Conservation (phyloP, 1,140 invertebrate species). For the Drosophila dunni region DNA sequence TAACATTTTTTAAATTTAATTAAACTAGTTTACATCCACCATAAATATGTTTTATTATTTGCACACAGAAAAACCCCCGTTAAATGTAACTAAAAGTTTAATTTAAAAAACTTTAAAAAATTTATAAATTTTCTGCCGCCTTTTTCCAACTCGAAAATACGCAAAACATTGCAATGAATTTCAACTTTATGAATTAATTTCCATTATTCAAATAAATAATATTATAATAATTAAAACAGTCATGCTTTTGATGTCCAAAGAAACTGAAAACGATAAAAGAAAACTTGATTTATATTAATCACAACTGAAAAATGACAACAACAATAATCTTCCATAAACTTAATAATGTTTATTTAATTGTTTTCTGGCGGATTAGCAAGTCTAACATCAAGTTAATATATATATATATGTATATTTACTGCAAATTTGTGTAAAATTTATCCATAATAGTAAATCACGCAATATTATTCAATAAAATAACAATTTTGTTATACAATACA, state of each 20-base stretch:
- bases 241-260: constrained; percentile 80
- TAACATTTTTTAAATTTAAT: constrained; percentile 75
- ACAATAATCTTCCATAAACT: constrained; percentile 18
- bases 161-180: constrained; percentile 5
- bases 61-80: constrained; percentile 37
- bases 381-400: constrained; percentile 8
- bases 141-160: constrained; percentile 49
- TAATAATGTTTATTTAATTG: background rate
- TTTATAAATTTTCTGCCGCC: constrained; percentile 55
- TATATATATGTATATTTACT: background rate
- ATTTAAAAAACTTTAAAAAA: constrained; percentile 1
- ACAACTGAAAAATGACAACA: constrained; percentile 24
- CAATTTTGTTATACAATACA: constrained; percentile 58
- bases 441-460: constrained; percentile 76
- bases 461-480: constrained; percentile 72
- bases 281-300: constrained; percentile 24
- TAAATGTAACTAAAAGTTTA: constrained; percentile 28
- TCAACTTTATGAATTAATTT: constrained; percentile 30
- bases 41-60: constrained; percentile 58
- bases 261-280: constrained; percentile 35
- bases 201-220: constrained; percentile 47
- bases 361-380: constrained; percentile 15
- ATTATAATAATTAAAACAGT: constrained; percentile 65
- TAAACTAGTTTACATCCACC: constrained; percentile 68
- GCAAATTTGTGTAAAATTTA: constrained; percentile 54